These are phyloP conservation scores for Mesorhabditis sp. DNA, from an alignment of 2,888 invertebrate genomes.

Conservation along the genomic window DNA sequence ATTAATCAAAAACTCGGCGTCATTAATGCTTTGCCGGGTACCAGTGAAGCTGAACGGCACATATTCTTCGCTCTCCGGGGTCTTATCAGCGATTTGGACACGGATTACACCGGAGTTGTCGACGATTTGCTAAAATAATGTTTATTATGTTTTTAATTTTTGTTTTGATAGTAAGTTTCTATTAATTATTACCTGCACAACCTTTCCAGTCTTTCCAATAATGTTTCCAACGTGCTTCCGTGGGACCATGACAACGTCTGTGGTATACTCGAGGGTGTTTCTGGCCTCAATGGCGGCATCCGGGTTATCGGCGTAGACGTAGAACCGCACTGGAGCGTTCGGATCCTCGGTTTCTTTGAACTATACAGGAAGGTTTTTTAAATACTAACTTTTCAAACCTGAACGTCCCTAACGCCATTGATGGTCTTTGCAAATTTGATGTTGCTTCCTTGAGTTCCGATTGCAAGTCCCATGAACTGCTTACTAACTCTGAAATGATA, in stretches of 20 bases:
- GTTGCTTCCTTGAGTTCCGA: not conserved
- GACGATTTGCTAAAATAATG: not conserved
- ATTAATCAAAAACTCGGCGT: conserved; percentile 1
- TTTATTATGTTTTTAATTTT: not conserved
- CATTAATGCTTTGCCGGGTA: not conserved
- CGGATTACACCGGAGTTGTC: not conserved
- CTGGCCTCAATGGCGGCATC: not conserved
- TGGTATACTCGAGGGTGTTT: not conserved
- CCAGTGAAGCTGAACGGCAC: not conserved
- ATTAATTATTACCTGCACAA: not conserved
- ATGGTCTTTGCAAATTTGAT: not conserved
- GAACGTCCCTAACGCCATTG: not conserved
- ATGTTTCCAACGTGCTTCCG: conserved; percentile 1
- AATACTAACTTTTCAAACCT: not conserved
- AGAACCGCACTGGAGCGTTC: not conserved
- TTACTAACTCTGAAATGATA: not conserved
- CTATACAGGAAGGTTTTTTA: not conserved
- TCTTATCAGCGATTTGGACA: not conserved
- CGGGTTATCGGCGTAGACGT: not conserved
- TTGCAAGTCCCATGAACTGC: not conserved
- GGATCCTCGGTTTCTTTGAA: not conserved
- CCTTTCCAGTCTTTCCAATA: not conserved
- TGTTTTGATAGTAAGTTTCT: not conserved
- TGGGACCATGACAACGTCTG: not conserved
- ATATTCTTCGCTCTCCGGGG: not conserved